Conservation (phyloP, 2,797 vertebrate genomes). For the Enoplosus armatus region DNA sequence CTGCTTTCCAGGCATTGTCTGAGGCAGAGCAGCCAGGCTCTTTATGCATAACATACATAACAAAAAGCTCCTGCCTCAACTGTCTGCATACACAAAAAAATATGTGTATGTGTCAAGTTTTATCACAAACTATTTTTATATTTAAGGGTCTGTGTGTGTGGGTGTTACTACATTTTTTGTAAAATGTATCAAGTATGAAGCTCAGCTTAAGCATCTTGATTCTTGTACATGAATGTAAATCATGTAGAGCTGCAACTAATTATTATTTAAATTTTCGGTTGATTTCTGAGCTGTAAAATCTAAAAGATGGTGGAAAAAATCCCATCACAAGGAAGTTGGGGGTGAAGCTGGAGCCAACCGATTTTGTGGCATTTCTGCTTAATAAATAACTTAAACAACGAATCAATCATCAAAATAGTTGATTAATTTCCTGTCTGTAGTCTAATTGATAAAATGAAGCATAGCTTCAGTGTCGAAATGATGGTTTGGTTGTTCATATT, state of each 20-base stretch:
- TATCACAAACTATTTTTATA: neutral
- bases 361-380: neutral
- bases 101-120: neutral
- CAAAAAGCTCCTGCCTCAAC: constrained; percentile 36
- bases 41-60: constrained; percentile 27
- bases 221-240: neutral
- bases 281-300: neutral
- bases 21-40: constrained; percentile 35
- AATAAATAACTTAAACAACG: neutral
- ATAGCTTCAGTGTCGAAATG: neutral
- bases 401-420: neutral
- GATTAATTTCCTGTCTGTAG: neutral
- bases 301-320: neutral
- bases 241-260: neutral
- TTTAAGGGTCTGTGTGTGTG: neutral
- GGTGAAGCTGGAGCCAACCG: neutral
- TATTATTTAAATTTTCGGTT: neutral
- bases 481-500: neutral
- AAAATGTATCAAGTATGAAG: neutral
- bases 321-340: too few relatives aligned
- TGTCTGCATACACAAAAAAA: constrained; percentile 7
- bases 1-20: constrained; percentile 69
- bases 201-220: neutral
- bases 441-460: neutral
- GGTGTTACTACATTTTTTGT: neutral